These are phyloP conservation scores for Eucidaris tribuloides DNA, from an alignment of 35 echinoderm and acorn worm genomes.

Conservation along the genomic window DNA sequence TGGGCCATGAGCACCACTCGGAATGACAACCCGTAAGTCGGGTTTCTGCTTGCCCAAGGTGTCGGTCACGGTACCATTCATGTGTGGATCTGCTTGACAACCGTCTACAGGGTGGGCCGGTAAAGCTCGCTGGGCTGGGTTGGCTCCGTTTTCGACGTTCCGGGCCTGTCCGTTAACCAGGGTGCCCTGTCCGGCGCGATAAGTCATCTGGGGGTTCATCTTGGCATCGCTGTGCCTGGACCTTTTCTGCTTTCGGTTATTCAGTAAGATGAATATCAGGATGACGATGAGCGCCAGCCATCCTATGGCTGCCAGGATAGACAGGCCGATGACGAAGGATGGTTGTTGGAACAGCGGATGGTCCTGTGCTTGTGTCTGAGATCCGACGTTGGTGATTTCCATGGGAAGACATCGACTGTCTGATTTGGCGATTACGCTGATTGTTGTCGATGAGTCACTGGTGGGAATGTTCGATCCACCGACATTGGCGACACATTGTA, in stretches of 20 bases:
- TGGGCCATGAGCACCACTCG: background rate
- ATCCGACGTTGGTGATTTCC: background rate
- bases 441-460: background rate
- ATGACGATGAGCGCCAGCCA: background rate
- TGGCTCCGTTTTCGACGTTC: background rate
- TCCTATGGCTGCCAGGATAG: background rate
- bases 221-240: background rate
- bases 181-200: background rate
- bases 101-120: background rate
- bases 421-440: background rate
- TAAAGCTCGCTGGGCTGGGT: background rate
- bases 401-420: background rate
- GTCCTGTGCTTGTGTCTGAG: background rate
- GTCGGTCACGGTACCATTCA: background rate
- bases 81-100: too few relatives aligned
- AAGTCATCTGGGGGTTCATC: conserved; percentile 4
- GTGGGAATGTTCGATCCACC: conserved; percentile 1
- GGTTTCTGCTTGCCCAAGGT: background rate
- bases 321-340: background rate
- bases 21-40: background rate
- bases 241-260: background rate
- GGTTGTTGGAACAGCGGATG: background rate
- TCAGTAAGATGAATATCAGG: background rate
- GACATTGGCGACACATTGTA: background rate
- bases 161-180: background rate